Base-by-base conservation (phyloP, 2,888 invertebrate genomes). In the Deilephila porcellus region DNA sequence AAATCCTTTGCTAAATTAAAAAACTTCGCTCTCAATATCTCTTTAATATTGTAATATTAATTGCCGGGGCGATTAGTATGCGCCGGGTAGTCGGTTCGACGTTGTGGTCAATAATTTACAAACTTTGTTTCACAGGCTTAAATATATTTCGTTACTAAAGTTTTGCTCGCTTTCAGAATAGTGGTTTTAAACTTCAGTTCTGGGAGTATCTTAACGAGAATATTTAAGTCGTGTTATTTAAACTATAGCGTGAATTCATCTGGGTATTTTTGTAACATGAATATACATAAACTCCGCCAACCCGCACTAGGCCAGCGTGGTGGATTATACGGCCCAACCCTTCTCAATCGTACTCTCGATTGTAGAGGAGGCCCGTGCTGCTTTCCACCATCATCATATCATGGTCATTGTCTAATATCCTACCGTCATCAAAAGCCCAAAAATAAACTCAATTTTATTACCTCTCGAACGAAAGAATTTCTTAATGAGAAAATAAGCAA, bases 1-100 rank as follows among this genome's bases (percentile, higher is more conserved):
- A 45, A 37, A 45, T 34, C 64, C 20, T 64, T 64, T 64, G 64
- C n/a, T 45, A 45, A 45, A 64, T 64, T 64, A 64, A 64, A 64
- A 64, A 64, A 64, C 45, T 64, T 64, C n/a, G 20, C 20, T 20
- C 1, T 20, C 37, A 11, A 45, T 64, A 19, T 64, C 14, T 45
- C n/a, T 29, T 32, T 62, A 62, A 32, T 62, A 62, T 45, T 29
- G 19, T 62, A 60, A 29, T 60, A 60, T 29, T 60, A 32, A 62
- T 32, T 64, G 34, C 8, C 8, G n/a, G 6, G 45, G 64, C 20
- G n/a, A 64, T 64, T 45, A 64, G 45, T 45, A 64, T 64, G 37
- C 64, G 11, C n/a, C 1, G 37, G 64, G 45, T 64, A 45, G 11
- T 20, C n/a, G 14, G 20, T 64, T 64, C 64, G 37, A 45, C 4